phyloP scores from a whole-genome alignment of 2,113 vertebrate genomes.

The Helogale parvula region DNA sequence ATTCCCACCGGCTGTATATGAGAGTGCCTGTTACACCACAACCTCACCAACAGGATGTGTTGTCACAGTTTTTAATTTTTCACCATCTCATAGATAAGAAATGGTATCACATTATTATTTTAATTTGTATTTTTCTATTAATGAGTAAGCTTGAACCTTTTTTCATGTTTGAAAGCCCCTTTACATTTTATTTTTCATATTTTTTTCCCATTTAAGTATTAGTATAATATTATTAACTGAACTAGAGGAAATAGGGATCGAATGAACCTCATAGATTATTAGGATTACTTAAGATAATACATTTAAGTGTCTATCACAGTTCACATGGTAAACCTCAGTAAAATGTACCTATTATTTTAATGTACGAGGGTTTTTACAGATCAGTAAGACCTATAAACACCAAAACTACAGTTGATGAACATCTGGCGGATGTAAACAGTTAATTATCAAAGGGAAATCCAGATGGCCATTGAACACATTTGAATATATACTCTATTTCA shows the following conservation, averaged over 20 bases:
- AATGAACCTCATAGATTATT: not conserved
- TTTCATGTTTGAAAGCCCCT: conserved; percentile 29
- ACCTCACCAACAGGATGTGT: not conserved
- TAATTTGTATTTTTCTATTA: conserved; percentile 19
- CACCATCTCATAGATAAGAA: not conserved
- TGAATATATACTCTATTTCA: conserved; percentile 7
- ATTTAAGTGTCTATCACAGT: not conserved
- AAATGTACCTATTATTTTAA: conserved; percentile 23
- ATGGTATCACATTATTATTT: not conserved
- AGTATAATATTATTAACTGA: not conserved
- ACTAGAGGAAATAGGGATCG: not conserved
- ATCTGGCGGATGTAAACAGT: not conserved
- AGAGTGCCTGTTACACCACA: not conserved
- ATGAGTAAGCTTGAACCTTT: not conserved
- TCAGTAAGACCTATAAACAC: not conserved
- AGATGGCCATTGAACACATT: conserved; percentile 1
- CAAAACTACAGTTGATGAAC: not conserved
- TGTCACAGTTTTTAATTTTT: not conserved
- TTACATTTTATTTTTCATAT: conserved; percentile 33
- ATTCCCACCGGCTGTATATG: not conserved
- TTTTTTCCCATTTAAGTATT: not conserved
- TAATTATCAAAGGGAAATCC: not conserved
- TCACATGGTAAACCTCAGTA: not conserved
- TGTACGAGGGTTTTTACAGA: not conserved
- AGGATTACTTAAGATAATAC: conserved; percentile 10